A percentile compares a stretch with the other conserved stretches of the same genome.
Conservation (phyloP, 53 echinoderm and acorn worm species). For the Apostichopus leukothele region DNA sequence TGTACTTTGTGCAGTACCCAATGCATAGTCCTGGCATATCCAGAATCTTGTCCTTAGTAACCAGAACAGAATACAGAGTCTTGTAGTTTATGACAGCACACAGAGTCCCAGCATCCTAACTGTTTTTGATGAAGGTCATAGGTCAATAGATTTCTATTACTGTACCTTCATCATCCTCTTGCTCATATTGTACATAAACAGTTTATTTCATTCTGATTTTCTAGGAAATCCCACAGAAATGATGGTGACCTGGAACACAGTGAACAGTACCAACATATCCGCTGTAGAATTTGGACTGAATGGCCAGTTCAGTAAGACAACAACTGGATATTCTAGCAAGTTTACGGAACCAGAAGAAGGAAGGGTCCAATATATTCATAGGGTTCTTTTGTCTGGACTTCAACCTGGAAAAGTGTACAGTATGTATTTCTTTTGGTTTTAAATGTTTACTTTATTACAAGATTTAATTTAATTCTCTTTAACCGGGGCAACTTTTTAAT, state of each 20-base stretch:
- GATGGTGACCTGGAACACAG: conserved; percentile 87
- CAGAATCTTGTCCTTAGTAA: no score
- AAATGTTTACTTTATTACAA: neutral
- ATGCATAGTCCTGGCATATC: no score
- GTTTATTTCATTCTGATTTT: neutral
- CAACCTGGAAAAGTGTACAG: conserved; percentile 63
- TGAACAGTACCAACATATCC: conserved; percentile 50
- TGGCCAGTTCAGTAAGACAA: neutral
- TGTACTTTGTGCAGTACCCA: no score
- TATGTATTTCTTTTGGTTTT: conserved; percentile 35
- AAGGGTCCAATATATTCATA: conserved; percentile 65
- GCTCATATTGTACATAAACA: no score
- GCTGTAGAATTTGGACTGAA: conserved; percentile 61
- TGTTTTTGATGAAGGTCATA: no score
- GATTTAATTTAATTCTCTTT: no score
- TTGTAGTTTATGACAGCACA: no score
- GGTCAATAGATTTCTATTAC: no score
- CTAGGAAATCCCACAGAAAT: conserved; percentile 66
- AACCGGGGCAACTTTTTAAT: neutral
- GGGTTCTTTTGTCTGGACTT: conserved; percentile 61
- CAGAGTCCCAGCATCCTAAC: no score
- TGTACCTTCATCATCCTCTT: no score
- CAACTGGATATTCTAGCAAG: conserved; percentile 55
- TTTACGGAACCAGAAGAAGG: conserved; percentile 68
- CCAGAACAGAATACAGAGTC: no score